These are phyloP conservation scores for Eupithecia inturbata DNA, from an alignment of 2,888 invertebrate genomes.

Conservation along the genomic window DNA sequence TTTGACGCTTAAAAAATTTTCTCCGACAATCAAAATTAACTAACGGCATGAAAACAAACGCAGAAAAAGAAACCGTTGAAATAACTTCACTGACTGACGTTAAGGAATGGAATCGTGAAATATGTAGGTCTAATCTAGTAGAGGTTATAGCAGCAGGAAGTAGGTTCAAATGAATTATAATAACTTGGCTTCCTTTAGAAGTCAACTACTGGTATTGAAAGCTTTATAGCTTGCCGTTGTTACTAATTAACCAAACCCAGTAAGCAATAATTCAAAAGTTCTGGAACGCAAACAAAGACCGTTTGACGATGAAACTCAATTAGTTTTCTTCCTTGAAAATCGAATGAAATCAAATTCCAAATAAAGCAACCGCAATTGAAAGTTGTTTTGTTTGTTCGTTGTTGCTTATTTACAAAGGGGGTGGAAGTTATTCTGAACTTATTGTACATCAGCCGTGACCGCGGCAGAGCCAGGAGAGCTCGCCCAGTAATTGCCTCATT, in stretches of 20 bases:
- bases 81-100: neutral
- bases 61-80: neutral
- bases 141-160: neutral
- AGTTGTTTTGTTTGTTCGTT: slow-evolving; percentile 56
- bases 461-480: slow-evolving; percentile 22
- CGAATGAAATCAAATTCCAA: slow-evolving; percentile 41
- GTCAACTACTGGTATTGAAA: slow-evolving; percentile 3
- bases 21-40: neutral
- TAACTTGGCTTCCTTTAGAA: neutral
- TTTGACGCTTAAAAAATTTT: neutral
- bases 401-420: slow-evolving; percentile 55
- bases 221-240: neutral
- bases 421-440: slow-evolving; percentile 52
- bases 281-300: slow-evolving; percentile 15
- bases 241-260: neutral
- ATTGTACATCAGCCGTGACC: slow-evolving; percentile 53
- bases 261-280: slow-evolving; percentile 11
- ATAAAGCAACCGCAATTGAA: slow-evolving; percentile 42
- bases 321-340: slow-evolving; percentile 34
- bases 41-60: neutral
- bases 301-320: slow-evolving; percentile 33
- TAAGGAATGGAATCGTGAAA: neutral
- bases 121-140: neutral
- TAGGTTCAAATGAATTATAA: neutral
- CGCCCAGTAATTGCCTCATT: slow-evolving; percentile 57